A percentile compares a stretch with the other conserved stretches of the same genome.
Evolutionary conservation across 2,888 invertebrate species (phyloP).

Genomic region (Poecilobothrus nobilitatus): DNA sequence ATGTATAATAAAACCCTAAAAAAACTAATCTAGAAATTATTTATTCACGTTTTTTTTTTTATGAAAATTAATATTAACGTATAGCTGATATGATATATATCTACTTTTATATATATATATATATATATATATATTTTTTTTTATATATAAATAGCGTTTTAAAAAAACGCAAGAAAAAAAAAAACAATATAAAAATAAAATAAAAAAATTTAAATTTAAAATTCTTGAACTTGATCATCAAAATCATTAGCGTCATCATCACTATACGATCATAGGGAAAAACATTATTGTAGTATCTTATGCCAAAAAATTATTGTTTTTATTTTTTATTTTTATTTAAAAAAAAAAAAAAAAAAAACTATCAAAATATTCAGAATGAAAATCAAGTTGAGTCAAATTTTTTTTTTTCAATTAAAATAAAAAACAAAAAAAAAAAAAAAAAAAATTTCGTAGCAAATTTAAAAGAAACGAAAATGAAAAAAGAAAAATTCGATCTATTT

Average conservation of each 20-base stretch:
- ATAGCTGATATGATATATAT: too few relatives aligned
- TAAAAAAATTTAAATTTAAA: neutral
- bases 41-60: too few relatives aligned
- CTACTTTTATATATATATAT: too few relatives aligned
- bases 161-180: too few relatives aligned
- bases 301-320: neutral
- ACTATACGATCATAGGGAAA: neutral
- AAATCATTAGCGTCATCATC: neutral
- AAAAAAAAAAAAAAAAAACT: neutral
- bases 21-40: too few relatives aligned
- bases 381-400: neutral
- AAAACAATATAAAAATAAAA: too few relatives aligned
- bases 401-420: neutral
- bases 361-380: neutral
- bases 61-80: too few relatives aligned
- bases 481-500: neutral
- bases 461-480: neutral
- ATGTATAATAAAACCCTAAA: too few relatives aligned
- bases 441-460: neutral
- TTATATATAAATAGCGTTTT: too few relatives aligned
- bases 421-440: neutral
- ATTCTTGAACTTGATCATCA: conserved; percentile 6
- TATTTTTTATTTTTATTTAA: neutral
- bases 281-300: neutral
- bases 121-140: too few relatives aligned